Evolutionary conservation across 1,140 invertebrate genomes (phyloP), one percentile per base, ranked within the genome.

Genomic region (Drosophila repletoides): DNA sequence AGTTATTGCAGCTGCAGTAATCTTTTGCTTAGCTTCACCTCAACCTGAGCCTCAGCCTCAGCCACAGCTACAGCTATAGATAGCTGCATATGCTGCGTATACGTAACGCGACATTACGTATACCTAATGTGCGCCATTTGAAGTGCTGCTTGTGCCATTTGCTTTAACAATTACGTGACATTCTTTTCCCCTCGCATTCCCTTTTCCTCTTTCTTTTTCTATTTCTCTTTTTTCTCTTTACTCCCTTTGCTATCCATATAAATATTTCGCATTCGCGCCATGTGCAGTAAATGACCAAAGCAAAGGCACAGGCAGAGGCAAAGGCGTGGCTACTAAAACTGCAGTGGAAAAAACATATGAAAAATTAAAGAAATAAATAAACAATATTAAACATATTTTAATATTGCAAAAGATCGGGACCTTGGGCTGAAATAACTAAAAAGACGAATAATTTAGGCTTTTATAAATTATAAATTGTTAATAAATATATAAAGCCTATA

Each of bases 151-250:
- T n/a, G 48, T 59, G 26, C 51, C 36, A 49, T 67, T 71, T 46
- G 63, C 59, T 46, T 72, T 52, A 77, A 66, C 79, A 84, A 83
- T 81, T 83, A 81, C 77, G 80, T 73, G 77, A 83, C 63, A 71
- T 40, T 36, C 68, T 5, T 34, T n/a, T 5, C 12, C 22, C 0
- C 28, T 4, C 3, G 12, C 3, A 3, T 17, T 2, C 34, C 7
- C 2, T 26, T 10, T 12, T 15, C 6, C 5, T 19, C 12, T 43
- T 19, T 43, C 2, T 45, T 7, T 15, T 19, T 24, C 9, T 17
- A 1, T 21, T 1, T 31, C 3, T 21, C 5, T 21, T 46, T 29
- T 1, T 24, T 12, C 2, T 28, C 22, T 26, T 7, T n/a, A 17
- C 28, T 14, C 53, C 21, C 24, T 56, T 52, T 4, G 33, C 48